Base-by-base conservation (phyloP, 2,888 invertebrate species). In the Alentia gelatinosa region DNA sequence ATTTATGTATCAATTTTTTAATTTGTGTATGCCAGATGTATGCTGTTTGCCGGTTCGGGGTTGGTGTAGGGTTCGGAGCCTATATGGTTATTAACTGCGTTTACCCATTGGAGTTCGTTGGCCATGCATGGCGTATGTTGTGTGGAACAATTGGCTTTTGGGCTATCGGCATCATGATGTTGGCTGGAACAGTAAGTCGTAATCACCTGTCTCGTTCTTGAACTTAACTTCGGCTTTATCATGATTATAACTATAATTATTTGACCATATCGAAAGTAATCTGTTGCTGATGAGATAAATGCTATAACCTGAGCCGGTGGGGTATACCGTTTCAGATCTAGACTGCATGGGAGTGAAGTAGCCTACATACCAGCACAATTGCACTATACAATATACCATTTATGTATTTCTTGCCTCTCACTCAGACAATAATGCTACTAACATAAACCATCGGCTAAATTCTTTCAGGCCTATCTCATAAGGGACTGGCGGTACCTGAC, bases 71-170 rank as follows among this genome's bases (percentile, higher is more conserved):
- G 33, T 92, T 92, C 40, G 92, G 92, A 0, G 90, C 89, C 84
- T 35, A 40, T 33, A 89, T 91, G 91, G 90, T 90, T 33, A 83
- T 92, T n/a, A 90, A 79, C 84, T 91, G 92, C 40, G 90, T 90
- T 12, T 92, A 91, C 75, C 90, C 92, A 26, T 63, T 92, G 83
- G 92, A 92, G 89, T 91, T 92, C 50, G 90, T 92, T 5, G 91
- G 91, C 0, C 56, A 47, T n/a, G 1, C 63, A 23, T 92, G 91
- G 91, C 88, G 92, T n/a, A 90, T 91, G 23, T 47, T 92, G 0
- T 91, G 91, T 88, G 92, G 92, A 1, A 92, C 92, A 23, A 68
- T 92, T 26, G 92, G 92, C 12, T 91, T 91, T 90, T 92, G 92
- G 92, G 91, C 91, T 26, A 30, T 92, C 7, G 92, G 92, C 9